A percentile compares a stretch with the other conserved stretches of the same genome.
Conservation (phyloP, 2,797 vertebrate genomes). For the Pagetopsis macropterus region DNA sequence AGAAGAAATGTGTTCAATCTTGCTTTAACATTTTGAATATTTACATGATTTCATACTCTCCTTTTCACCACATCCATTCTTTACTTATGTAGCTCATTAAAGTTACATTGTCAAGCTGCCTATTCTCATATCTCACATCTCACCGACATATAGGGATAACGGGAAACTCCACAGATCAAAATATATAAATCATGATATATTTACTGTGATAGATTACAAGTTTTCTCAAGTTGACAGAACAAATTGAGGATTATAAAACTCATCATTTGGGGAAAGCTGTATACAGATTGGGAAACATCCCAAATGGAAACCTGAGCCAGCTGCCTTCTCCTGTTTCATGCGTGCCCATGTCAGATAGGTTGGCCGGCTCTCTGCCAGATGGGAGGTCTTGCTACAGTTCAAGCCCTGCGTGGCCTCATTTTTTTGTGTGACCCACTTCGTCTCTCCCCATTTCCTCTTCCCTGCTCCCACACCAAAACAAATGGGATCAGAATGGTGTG, state of each 20-base stretch:
- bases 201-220: background rate
- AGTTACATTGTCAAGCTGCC: background rate
- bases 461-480: constrained; percentile 39
- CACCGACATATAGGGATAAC: background rate
- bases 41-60: background rate
- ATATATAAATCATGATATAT: background rate
- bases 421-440: constrained; percentile 75
- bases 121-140: background rate
- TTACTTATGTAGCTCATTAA: background rate
- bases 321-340: constrained; percentile 29
- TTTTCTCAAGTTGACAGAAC: background rate
- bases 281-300: constrained; percentile 7
- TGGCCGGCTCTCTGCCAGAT: constrained; percentile 64
- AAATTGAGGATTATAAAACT: background rate
- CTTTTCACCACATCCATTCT: background rate
- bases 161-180: background rate
- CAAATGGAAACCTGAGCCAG: constrained; percentile 35
- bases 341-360: constrained; percentile 7
- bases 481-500: constrained; percentile 65
- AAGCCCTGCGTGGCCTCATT: constrained; percentile 71
- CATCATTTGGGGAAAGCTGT: background rate
- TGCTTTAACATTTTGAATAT: background rate
- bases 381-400: constrained; percentile 68
- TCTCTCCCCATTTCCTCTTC: constrained; percentile 18
- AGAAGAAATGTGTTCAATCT: background rate